Percentiles rank a stretch among this genome's conserved stretches.
phyloP scores from a whole-genome alignment of 2,113 vertebrate genomes.

The Calidris pygmaea region DNA sequence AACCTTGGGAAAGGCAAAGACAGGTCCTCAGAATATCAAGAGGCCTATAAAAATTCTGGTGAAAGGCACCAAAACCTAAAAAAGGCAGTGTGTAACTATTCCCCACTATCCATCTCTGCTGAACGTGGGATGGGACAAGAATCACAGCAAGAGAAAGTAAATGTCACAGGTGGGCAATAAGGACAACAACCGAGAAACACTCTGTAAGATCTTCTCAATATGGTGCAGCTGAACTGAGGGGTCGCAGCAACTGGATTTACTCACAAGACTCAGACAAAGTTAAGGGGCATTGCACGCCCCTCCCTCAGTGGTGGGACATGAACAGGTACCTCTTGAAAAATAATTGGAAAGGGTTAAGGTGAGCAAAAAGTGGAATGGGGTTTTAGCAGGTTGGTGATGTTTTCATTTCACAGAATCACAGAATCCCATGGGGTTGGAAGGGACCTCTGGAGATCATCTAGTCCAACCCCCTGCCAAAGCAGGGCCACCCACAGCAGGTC shows the following conservation, averaged over 20 bases:
- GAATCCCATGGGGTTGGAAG: too few relatives aligned
- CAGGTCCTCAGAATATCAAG: constrained; percentile 30
- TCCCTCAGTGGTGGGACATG: neutral
- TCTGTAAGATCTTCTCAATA: neutral
- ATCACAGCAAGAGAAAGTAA: neutral
- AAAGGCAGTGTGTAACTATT: constrained; percentile 27
- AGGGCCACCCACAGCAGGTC: too few relatives aligned
- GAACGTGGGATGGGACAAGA: constrained; percentile 39
- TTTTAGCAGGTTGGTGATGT: neutral
- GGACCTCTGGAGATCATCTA: too few relatives aligned
- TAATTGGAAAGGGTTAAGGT: neutral
- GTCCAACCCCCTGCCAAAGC: too few relatives aligned
- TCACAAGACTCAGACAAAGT: neutral
- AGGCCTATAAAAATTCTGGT: constrained; percentile 31
- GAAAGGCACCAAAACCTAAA: constrained; percentile 37
- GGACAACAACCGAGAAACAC: neutral
- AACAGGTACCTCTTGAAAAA: neutral
- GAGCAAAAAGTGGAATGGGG: neutral
- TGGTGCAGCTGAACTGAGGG: neutral
- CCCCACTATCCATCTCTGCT: constrained; percentile 1
- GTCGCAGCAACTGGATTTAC: neutral
- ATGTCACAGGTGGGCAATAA: neutral
- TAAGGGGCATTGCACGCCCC: neutral
- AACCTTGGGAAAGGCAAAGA: constrained; percentile 28
- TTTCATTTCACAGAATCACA: neutral